Evolutionary conservation across 2,113 vertebrate genomes (phyloP).

Genomic region (Cochlearius cochlearius): DNA sequence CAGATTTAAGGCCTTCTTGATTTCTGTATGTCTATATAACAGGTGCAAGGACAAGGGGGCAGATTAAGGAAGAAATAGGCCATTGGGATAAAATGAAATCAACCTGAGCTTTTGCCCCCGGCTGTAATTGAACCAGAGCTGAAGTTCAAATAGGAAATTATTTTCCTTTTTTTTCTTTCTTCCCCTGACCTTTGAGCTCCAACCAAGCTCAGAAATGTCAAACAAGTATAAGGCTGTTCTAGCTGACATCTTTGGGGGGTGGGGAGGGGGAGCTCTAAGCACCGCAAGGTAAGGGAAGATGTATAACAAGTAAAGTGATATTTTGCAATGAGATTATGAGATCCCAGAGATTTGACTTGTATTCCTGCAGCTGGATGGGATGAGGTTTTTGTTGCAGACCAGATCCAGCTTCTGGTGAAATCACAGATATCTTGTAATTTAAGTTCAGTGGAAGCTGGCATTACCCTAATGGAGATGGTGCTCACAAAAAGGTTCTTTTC

Average conservation of each 20-base stretch:
- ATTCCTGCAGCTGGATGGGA: not conserved
- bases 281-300: not conserved
- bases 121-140: not conserved
- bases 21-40: not conserved
- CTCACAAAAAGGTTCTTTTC: not conserved
- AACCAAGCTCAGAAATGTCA: not conserved
- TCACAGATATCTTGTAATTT: not conserved
- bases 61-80: not conserved
- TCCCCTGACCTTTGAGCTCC: not conserved
- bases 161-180: not conserved
- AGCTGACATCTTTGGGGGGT: not conserved
- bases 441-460: not conserved
- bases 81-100: constrained; percentile 8
- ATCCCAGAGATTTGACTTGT: not conserved
- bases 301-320: not conserved
- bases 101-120: constrained; percentile 6
- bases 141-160: constrained; percentile 18
- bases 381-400: not conserved
- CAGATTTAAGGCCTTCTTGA: not conserved
- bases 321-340: not conserved
- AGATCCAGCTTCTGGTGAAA: not conserved
- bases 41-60: not conserved
- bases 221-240: not conserved
- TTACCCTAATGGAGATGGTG: not conserved
- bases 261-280: not conserved